Base-by-base conservation (phyloP, 1,140 invertebrate species). In the Notospermus geniculatus region DNA sequence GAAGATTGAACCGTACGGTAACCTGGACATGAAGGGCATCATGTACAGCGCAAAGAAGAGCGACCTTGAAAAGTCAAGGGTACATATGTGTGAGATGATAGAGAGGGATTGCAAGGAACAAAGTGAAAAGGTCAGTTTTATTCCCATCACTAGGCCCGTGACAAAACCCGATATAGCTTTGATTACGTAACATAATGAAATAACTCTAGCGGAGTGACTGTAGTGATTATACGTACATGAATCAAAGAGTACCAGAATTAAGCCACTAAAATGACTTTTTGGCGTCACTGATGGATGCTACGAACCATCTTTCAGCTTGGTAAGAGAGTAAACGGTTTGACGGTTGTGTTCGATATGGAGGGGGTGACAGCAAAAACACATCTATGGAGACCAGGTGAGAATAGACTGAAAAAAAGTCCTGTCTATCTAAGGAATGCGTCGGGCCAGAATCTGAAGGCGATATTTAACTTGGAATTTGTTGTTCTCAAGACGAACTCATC, bases 271-370 rank as follows among this genome's bases (percentile, higher is more conserved):
- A n/a, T n/a, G n/a, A n/a, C n/a, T n/a, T n/a, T n/a, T n/a, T n/a
- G n/a, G n/a, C n/a, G n/a, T n/a, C n/a, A n/a, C n/a, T n/a, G n/a
- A n/a, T n/a, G n/a, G n/a, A n/a, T n/a, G n/a, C n/a, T n/a, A n/a
- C n/a, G n/a, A n/a, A n/a, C 32, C 32, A 15, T 36, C 32, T 36
- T 36, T 36, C 80, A 92, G 84, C 70, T 91, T 5, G 74, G 70
- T 17, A 69, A 58, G 17, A 66, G 61, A 9, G 72, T 79, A 9
- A 76, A 78, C 17, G 78, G 83, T 9, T 77, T 93, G 80, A 76
- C 91, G 1, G 87, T 90, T 2, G 85, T 95, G 63, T 91, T 94
- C 70, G 93, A 95, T 73, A 87, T 95, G 87, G 90, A 92, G 36
- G 88, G 87, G 50, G 91, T 94, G 74, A 90, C 88, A 76, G 84